Evolutionary conservation across 2,113 vertebrate genomes (phyloP).

Genomic region (Lagenorhynchus albirostris): DNA sequence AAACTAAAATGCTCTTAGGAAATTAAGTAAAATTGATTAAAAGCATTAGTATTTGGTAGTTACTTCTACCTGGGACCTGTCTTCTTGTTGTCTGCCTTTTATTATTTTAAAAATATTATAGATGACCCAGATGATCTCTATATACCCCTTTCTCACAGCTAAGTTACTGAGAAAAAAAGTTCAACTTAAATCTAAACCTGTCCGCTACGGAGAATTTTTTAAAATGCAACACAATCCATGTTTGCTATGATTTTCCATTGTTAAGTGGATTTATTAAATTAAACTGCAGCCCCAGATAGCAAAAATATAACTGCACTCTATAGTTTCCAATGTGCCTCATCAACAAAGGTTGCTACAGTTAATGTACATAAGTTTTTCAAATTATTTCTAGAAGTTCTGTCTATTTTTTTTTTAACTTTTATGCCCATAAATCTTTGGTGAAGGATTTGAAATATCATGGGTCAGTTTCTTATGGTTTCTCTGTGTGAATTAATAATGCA

Average conservation of each 20-base stretch:
- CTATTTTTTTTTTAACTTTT: background rate
- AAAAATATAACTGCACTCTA: background rate
- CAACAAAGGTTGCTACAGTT: background rate
- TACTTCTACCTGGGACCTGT: background rate
- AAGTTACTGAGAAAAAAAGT: background rate
- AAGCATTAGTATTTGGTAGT: background rate
- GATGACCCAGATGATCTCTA: background rate
- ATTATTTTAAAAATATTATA: background rate
- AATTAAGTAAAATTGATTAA: slow-evolving; percentile 42
- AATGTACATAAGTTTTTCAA: background rate
- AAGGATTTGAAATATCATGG: background rate
- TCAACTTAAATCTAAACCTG: background rate
- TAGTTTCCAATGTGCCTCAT: background rate
- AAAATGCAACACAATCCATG: background rate
- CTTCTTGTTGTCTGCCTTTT: background rate
- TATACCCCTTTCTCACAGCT: background rate
- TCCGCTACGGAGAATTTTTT: background rate
- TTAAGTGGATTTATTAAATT: background rate
- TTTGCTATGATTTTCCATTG: background rate
- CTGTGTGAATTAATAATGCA: background rate
- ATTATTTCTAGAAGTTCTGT: background rate
- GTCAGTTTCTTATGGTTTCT: background rate
- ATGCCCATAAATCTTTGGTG: background rate
- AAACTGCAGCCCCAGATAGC: background rate
- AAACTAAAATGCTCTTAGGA: background rate